These are phyloP conservation scores for Phyto melanocephala DNA, from an alignment of 2,888 invertebrate genomes.

Conservation along the genomic window DNA sequence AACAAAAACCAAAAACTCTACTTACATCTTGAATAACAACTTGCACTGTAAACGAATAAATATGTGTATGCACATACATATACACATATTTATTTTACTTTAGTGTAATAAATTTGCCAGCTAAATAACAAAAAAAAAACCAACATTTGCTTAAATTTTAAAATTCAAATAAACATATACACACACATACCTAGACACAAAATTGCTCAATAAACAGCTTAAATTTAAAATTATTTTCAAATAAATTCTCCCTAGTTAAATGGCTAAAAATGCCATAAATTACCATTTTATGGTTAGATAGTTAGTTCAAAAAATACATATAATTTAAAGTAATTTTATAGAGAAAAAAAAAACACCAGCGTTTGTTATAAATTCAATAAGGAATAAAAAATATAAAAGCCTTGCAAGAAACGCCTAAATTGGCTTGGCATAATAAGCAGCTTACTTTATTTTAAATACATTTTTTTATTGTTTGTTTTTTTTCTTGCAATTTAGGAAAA, in stretches of 20 bases:
- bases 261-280: slow-evolving; percentile 47
- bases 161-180: background rate
- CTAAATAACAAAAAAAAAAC: background rate
- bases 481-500: background rate
- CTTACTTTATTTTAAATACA: slow-evolving; percentile 18
- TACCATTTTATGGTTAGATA: slow-evolving; percentile 50
- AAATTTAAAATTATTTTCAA: slow-evolving; percentile 2
- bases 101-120: background rate
- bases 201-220: background rate
- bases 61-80: too few species aligned
- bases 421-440: slow-evolving; percentile 23
- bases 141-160: background rate
- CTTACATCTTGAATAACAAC: background rate
- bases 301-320: slow-evolving; percentile 25
- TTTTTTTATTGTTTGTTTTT: too few species aligned
- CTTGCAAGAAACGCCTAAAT: background rate
- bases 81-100: too few species aligned
- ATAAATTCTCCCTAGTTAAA: background rate
- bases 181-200: too few species aligned
- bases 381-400: background rate
- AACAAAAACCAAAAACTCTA: background rate
- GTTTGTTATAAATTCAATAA: slow-evolving; percentile 8
- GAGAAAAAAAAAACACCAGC: background rate
- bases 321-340: slow-evolving; percentile 54
- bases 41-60: background rate